Percentiles rank a stretch among this genome's conserved stretches.
Evolutionary conservation across 2,797 vertebrate genomes (phyloP).

Genomic region (Bucorvus abyssinicus): DNA sequence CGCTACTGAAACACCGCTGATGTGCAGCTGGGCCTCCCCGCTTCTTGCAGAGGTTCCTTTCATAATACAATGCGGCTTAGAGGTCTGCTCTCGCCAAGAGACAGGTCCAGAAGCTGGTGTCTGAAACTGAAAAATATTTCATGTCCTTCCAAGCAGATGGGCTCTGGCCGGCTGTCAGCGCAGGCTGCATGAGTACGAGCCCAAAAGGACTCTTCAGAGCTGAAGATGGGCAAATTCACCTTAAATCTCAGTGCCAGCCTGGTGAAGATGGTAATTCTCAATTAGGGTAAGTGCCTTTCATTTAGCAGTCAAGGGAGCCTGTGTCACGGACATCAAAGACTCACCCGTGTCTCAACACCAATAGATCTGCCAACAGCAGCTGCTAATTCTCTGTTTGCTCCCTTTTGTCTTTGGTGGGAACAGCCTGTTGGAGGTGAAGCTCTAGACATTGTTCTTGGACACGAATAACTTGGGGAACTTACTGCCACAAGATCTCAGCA

Average conservation of each 20-base stretch:
- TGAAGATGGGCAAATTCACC: neutral
- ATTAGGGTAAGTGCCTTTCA: neutral
- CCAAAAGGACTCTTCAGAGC: neutral
- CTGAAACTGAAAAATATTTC: neutral
- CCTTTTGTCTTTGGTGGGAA: neutral
- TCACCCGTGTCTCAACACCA: accelerated
- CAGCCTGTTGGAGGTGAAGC: neutral
- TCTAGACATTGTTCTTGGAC: neutral
- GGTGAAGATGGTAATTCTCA: neutral
- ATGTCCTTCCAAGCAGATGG: neutral
- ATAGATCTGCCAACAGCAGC: neutral
- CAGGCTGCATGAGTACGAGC: neutral
- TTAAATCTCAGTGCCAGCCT: neutral
- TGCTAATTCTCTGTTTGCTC: neutral
- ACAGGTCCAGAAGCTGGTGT: neutral
- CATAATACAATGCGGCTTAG: neutral
- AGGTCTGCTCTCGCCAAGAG: neutral
- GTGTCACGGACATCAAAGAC: neutral
- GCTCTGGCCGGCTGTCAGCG: accelerated
- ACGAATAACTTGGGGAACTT: neutral
- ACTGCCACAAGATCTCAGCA: neutral
- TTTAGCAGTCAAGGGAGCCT: neutral
- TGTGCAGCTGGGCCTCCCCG: neutral
- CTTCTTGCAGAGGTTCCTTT: neutral
- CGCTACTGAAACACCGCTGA: neutral